A percentile compares a stretch with the other conserved stretches of the same genome.
Conservation (phyloP, 2,888 invertebrate genomes). For the Eudemis profundana region DNA sequence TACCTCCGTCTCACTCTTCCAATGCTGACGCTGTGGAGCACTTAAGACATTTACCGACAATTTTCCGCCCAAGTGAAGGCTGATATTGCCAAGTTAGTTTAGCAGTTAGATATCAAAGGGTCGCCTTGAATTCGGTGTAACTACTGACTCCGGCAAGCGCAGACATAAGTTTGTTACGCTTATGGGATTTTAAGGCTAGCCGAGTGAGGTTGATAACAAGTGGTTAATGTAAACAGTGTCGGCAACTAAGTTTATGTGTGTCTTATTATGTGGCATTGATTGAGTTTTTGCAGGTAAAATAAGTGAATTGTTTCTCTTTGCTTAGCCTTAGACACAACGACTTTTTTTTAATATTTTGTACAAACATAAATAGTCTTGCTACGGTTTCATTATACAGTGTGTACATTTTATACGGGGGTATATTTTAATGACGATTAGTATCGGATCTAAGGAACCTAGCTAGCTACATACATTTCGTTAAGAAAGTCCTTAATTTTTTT, state of each 20-base stretch:
- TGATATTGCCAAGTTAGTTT: constrained; percentile 7
- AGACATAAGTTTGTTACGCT: constrained; percentile 10
- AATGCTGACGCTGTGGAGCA: neutral
- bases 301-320: too few relatives aligned
- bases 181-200: constrained; percentile 13
- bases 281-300: too few relatives aligned
- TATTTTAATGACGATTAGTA: too few relatives aligned
- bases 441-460: too few relatives aligned
- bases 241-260: neutral
- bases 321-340: too few relatives aligned
- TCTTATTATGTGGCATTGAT: neutral
- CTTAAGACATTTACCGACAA: constrained; percentile 22
- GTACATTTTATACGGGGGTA: too few relatives aligned
- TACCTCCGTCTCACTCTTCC: neutral
- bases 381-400: too few relatives aligned
- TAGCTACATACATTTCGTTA: too few relatives aligned
- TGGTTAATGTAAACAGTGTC: constrained; percentile 5
- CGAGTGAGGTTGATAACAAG: constrained; percentile 5
- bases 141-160: neutral
- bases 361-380: too few relatives aligned
- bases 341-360: too few relatives aligned
- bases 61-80: constrained; percentile 11
- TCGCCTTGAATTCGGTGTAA: neutral
- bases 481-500: too few relatives aligned
- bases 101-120: neutral